Percentiles rank a stretch among this genome's conserved stretches.
These are phyloP conservation scores for Cantharis rustica DNA, from an alignment of 2,888 invertebrate genomes.

Conservation along the genomic window DNA sequence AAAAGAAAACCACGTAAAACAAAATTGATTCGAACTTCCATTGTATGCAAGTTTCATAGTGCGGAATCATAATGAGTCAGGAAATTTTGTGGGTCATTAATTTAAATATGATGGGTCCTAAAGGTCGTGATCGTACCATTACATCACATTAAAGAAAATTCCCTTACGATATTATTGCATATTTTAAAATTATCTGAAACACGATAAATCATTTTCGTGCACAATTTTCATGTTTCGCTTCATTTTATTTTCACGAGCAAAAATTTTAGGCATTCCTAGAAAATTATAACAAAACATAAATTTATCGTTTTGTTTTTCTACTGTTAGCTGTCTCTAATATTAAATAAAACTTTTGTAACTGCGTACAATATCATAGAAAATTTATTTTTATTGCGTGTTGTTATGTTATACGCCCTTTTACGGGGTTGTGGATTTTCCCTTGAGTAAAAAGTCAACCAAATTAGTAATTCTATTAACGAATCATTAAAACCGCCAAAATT, in stretches of 20 bases:
- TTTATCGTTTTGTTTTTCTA: slow-evolving; percentile 14
- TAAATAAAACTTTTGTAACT: slow-evolving; percentile 4
- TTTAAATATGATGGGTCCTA: neutral
- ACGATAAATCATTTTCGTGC: neutral
- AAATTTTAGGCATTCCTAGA: slow-evolving; percentile 1
- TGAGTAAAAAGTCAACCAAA: slow-evolving; percentile 4
- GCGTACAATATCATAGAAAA: slow-evolving; percentile 9
- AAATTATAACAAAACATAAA: slow-evolving; percentile 8
- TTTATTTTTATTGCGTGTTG: slow-evolving; percentile 21
- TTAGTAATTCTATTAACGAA: neutral
- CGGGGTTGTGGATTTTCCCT: slow-evolving; percentile 7
- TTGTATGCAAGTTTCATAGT: neutral
- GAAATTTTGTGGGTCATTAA: neutral
- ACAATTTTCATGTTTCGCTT: neutral
- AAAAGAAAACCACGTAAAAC: neutral
- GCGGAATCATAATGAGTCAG: neutral
- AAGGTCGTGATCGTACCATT: neutral
- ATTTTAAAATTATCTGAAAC: neutral
- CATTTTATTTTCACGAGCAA: neutral
- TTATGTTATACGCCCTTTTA: neutral
- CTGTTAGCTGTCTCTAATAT: slow-evolving; percentile 1
- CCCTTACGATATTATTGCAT: neutral
- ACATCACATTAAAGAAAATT: neutral
- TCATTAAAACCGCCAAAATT: neutral
- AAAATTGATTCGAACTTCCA: neutral